Conservation (phyloP, 2,888 invertebrate genomes). For the Trissolcus japonicus region DNA sequence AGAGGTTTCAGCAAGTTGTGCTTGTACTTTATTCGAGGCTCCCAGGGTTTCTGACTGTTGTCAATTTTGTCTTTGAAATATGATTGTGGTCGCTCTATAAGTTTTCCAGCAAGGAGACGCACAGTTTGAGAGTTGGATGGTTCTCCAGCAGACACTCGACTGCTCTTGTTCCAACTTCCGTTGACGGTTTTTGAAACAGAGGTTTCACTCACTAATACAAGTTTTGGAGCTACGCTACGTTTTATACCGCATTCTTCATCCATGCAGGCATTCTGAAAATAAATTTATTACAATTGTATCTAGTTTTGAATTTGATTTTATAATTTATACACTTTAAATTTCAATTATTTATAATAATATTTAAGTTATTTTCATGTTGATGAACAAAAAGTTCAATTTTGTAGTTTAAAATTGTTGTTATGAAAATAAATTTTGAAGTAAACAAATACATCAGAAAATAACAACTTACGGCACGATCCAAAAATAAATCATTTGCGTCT, state of each 20-base stretch:
- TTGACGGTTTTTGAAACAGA: conserved; percentile 75
- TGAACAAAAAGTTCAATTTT: too few relatives aligned
- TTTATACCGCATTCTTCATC: conserved; percentile 82
- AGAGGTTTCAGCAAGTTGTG: conserved; percentile 91
- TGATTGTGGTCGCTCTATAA: conserved; percentile 88
- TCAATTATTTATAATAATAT: background rate
- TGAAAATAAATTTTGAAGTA: background rate
- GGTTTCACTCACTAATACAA: conserved; percentile 76
- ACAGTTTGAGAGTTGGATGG: conserved; percentile 63
- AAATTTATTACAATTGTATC: conserved; percentile 2
- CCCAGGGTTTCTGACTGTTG: conserved; percentile 87
- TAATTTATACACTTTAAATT: background rate
- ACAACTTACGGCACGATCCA: conserved; percentile 86
- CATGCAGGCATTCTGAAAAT: conserved; percentile 76
- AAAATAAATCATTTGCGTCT: conserved; percentile 88
- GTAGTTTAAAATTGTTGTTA: background rate
- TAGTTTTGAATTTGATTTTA: background rate
- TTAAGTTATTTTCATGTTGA: too few relatives aligned
- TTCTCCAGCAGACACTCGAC: background rate
- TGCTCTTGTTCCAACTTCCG: conserved; percentile 80
- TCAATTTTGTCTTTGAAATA: conserved; percentile 90
- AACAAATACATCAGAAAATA: background rate
- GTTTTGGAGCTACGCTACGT: conserved; percentile 77
- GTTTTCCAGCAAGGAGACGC: conserved; percentile 82
- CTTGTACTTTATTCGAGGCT: conserved; percentile 89